Evolutionary conservation across 2,113 vertebrate species (phyloP).

Genomic region (Carassius auratus): DNA sequence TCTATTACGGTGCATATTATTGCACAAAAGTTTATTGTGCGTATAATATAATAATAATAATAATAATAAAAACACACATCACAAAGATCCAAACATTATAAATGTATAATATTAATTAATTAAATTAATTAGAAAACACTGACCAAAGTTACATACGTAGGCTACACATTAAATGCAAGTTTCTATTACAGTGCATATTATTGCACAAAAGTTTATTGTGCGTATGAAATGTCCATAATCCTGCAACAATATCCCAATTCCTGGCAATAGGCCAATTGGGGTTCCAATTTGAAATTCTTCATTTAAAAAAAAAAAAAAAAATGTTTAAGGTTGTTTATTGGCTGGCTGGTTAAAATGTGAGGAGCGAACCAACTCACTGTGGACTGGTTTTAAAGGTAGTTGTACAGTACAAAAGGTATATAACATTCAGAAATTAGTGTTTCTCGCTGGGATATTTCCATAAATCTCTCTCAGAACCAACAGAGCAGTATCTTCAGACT

Average conservation of each 20-base stretch:
- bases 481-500: constrained; percentile 92
- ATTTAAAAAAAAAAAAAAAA: no score
- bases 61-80: neutral
- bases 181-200: neutral
- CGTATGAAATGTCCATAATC: neutral
- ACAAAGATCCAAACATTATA: constrained; percentile 11
- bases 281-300: neutral
- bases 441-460: constrained; percentile 64
- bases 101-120: neutral
- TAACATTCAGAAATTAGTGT: constrained; percentile 22
- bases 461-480: constrained; percentile 95
- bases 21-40: neutral
- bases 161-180: neutral
- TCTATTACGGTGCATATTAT: neutral
- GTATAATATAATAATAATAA: neutral
- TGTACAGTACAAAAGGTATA: neutral
- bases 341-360: neutral
- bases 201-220: neutral
- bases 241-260: neutral
- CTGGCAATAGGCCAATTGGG: neutral
- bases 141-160: constrained; percentile 2
- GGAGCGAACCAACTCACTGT: neutral
- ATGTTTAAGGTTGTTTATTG: neutral
- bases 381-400: neutral
- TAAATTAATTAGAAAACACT: neutral